Evolutionary conservation across 2,888 invertebrate genomes (phyloP), one percentile per base, ranked within the genome.

Genomic region (Habrosyne pyritoides): DNA sequence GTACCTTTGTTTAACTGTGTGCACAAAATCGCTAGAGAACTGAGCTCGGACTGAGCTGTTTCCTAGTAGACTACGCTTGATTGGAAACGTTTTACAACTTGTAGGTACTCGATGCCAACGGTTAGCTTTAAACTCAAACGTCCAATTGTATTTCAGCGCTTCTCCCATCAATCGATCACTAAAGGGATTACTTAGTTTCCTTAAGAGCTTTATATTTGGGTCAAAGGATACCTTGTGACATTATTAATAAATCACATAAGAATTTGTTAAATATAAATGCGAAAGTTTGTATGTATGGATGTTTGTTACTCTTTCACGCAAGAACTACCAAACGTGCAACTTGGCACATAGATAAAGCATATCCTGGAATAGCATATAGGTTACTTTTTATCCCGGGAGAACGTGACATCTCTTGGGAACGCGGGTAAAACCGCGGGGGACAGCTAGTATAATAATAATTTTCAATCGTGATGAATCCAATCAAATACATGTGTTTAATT

Each of bases 31-130:
- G 7, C 4, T 7, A 3, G 24, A 24, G 24, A 24, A 24, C 71
- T 53, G 52, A 70, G 54, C 59, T 66, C 59, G 63, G 73, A 63
- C 59, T 69, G 55, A 67, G 69, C 60, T 67, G 77, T 66, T 78
- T 78, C 74, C 79, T 79, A 10, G 75, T 77, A 60, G 79, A 77
- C 60, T 58, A 63, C 81, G 54, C 67, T 82, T 87, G 59, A 75
- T 87, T 61, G 87, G 84, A 49, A 83, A 79, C 70, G 80, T 78
- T 67, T 74, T 85, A 58, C 79, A 81, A 71, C 73, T 81, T 56
- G 76, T 79, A 14, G n/a, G 14, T 7, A 68, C 79, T 77, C 66
- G 72, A 66, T 24, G 69, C 77, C 55, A 79, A 80, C 56, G 78
- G 83, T 83, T 71, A 69, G 73, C 70, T 70, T 68, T 75, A 63